phyloP scores from a whole-genome alignment of 2,797 vertebrate species.

The Alcedo atthis region DNA sequence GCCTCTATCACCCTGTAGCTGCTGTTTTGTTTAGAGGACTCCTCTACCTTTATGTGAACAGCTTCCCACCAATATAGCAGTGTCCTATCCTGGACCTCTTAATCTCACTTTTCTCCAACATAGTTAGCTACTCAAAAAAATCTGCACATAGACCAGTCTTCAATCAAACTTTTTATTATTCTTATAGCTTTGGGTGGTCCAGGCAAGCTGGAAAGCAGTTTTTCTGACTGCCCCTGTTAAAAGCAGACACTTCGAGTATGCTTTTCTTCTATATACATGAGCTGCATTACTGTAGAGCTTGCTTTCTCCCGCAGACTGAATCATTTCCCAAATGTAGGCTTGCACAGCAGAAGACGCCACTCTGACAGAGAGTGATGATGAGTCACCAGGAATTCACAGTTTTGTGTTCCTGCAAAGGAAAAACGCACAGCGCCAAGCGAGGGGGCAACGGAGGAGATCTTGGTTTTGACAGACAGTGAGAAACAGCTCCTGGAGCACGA shows the following conservation, averaged over 20 bases:
- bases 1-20: neutral
- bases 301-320: constrained; percentile 66
- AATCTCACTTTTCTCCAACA: neutral
- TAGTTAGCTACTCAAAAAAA: neutral
- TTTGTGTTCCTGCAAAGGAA: constrained; percentile 55
- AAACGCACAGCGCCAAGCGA: neutral
- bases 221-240: neutral
- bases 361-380: constrained; percentile 65
- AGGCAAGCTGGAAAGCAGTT: neutral
- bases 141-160: neutral
- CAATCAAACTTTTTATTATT: neutral
- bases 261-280: neutral
- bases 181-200: neutral
- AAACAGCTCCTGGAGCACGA: neutral
- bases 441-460: constrained; percentile 6
- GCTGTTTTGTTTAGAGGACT: neutral
- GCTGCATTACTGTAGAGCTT: constrained; percentile 4
- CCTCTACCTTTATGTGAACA: neutral
- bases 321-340: constrained; percentile 73
- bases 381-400: constrained; percentile 64
- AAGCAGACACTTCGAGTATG: constrained; percentile 5
- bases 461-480: neutral
- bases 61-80: neutral
- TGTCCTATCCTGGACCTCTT: neutral
- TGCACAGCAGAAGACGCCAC: constrained; percentile 49